Evolutionary conservation across 2,113 vertebrate species (phyloP), one percentile per base, ranked within the genome.

Genomic region (Phodopus roborovskii): DNA sequence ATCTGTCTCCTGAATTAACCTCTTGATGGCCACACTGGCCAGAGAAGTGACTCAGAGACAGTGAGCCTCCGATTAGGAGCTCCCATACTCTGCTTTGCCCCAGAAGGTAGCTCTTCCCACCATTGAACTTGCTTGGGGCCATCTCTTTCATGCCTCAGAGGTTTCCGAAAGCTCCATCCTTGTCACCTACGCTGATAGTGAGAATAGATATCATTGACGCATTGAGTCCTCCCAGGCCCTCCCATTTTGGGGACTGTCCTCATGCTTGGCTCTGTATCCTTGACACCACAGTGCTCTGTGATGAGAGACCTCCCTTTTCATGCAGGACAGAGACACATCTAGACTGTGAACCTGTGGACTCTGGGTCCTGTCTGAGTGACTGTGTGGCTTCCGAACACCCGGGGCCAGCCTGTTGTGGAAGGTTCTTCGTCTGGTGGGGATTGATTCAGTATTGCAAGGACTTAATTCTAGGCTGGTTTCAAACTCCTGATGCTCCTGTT

Each of bases 301-400:
- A 36, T 39, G 28, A 26, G 77, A 5, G 77, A 30, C 7, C 22
- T 36, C 15, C 6, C 30, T 60, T 28, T 39, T 33, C 56, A 28
- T 39, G 60, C 42, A 68, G 73, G 50, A 56, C 12, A 26, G 87
- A 45, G 70, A 58, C 36, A 6, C 19, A 53, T 83, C 70, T 2
- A 3, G 12, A 3, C 70, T 71, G 70, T 71, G 36, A 13, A n/a
- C 70, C 19, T 39, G 7, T 64, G 20, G 94, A 26, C 39, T 19
- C 42, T 13, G n/a, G 36, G 39, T 50, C 48, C 68, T 2, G 6
- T n/a, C 17, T 24, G 24, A 53, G 82, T 17, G 19, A 33, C 33
- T 5, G 1, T 0, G 13, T 19, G 13, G n/a, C 42, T 48, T 19
- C 39, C 64, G 36, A 20, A 53, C 42, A 9, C 24, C 3, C 42